A percentile compares a stretch with the other conserved stretches of the same genome.
Conservation (phyloP, 2,888 invertebrate genomes). For the Dicycla oo region DNA sequence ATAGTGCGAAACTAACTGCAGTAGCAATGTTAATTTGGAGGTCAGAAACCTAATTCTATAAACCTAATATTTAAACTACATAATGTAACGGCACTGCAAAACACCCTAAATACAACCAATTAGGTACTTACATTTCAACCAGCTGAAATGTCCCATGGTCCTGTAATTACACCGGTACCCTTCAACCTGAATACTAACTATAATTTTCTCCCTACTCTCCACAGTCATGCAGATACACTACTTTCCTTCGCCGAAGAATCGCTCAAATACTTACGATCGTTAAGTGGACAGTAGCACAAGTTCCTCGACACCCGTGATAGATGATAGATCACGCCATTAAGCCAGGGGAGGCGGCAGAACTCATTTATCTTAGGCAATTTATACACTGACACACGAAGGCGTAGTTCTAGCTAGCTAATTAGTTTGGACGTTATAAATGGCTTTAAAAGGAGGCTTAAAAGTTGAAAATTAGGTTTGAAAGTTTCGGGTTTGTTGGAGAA, state of each 20-base stretch:
- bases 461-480: slow-evolving; percentile 58
- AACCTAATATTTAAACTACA: too few relatives aligned
- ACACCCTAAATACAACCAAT: too few relatives aligned
- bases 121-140: too few relatives aligned
- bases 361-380: slow-evolving; percentile 69
- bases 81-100: too few relatives aligned
- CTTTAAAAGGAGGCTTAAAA: slow-evolving; percentile 58
- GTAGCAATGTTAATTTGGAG: too few relatives aligned
- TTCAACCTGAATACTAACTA: too few relatives aligned
- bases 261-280: slow-evolving; percentile 55
- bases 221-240: slow-evolving; percentile 43
- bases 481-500: slow-evolving; percentile 32
- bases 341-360: slow-evolving; percentile 58
- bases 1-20: too few relatives aligned
- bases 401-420: slow-evolving; percentile 61
- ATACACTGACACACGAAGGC: slow-evolving; percentile 63
- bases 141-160: too few relatives aligned
- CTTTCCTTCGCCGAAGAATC: slow-evolving; percentile 13
- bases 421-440: slow-evolving; percentile 66
- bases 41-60: too few relatives aligned
- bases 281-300: slow-evolving; percentile 49
- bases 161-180: too few relatives aligned
- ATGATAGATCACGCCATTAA: slow-evolving; percentile 68
- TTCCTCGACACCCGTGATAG: slow-evolving; percentile 54
- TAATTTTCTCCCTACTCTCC: background rate